Conservation (phyloP, 2,888 invertebrate genomes). For the Limnephilus marmoratus region DNA sequence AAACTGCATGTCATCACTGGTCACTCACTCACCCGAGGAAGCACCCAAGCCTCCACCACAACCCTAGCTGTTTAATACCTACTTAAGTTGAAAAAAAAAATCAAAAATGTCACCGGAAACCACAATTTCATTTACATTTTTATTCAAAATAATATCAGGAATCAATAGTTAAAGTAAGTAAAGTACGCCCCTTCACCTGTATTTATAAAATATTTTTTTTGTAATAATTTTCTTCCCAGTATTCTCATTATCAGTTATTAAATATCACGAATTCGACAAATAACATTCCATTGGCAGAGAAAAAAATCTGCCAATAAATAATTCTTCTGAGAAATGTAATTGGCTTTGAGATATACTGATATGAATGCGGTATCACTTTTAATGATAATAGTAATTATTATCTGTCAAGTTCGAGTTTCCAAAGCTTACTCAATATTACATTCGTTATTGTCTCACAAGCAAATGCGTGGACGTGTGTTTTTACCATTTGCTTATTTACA, state of each 20-base stretch:
- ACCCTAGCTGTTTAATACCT: too few relatives aligned
- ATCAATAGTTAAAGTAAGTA: too few relatives aligned
- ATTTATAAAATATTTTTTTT: neutral
- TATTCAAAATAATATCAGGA: too few relatives aligned
- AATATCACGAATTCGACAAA: conserved; percentile 8
- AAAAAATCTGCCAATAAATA: conserved; percentile 14
- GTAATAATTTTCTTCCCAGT: neutral
- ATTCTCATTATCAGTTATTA: neutral
- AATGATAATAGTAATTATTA: conserved; percentile 31
- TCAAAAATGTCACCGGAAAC: too few relatives aligned
- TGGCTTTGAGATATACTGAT: neutral
- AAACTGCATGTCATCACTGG: too few relatives aligned
- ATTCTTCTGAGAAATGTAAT: conserved; percentile 14
- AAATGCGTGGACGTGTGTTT: neutral
- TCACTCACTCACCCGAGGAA: too few relatives aligned
- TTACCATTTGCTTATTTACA: neutral
- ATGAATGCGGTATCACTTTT: neutral
- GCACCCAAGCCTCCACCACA: too few relatives aligned
- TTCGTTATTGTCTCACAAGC: neutral
- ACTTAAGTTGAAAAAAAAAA: too few relatives aligned
- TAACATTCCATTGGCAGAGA: neutral
- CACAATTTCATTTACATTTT: too few relatives aligned
- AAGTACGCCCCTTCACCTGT: too few relatives aligned
- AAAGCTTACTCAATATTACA: neutral
- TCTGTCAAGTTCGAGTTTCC: neutral